Conservation (phyloP, 2,113 vertebrate species). For the Glaucomys volans region DNA sequence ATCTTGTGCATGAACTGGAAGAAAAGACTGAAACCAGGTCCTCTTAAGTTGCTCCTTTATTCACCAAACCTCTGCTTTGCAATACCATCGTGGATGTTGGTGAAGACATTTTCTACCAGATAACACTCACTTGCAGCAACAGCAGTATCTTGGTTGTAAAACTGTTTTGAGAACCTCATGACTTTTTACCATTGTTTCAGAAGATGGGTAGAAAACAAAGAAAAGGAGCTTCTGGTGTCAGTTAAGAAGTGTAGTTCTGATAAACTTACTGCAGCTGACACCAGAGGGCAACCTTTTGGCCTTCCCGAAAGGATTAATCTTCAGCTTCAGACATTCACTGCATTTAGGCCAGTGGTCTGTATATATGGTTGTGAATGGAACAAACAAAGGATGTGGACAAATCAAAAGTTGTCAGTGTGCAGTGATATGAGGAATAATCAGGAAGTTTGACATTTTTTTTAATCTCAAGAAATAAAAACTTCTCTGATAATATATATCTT, state of each 20-base stretch:
- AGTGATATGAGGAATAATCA: not conserved
- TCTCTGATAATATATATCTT: not conserved
- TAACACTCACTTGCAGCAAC: not conserved
- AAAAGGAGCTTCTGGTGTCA: not conserved
- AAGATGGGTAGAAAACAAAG: not conserved
- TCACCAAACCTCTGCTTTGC: not conserved
- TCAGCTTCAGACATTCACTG: not conserved
- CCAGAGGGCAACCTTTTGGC: not conserved
- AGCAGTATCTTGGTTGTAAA: not conserved
- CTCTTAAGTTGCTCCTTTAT: not conserved
- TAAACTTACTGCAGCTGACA: not conserved
- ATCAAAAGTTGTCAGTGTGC: not conserved
- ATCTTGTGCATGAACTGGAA: not conserved
- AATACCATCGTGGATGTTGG: not conserved
- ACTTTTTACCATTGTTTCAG: constrained; percentile 25
- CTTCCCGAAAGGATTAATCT: not conserved
- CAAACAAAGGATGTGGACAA: not conserved
- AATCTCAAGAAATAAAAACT: not conserved
- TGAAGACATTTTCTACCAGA: not conserved
- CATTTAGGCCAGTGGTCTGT: not conserved
- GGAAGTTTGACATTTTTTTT: not conserved
- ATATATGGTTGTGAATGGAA: not conserved
- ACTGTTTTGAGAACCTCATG: not conserved
- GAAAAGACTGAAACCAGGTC: not conserved
- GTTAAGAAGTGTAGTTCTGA: not conserved